Conservation (phyloP, 2,888 invertebrate genomes). For the Falcaria lacertinaria region DNA sequence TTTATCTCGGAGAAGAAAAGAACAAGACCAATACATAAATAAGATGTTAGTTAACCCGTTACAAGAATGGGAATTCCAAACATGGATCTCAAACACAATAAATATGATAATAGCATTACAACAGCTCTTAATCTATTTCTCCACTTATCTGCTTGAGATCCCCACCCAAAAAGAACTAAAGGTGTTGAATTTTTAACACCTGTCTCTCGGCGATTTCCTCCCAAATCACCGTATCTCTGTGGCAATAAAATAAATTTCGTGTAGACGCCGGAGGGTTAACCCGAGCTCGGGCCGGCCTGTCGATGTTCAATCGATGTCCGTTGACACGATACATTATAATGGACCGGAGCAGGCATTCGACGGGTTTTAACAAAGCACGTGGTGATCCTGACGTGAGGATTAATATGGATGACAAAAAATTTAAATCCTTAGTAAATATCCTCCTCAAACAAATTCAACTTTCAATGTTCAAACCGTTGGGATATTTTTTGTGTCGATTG, state of each 20-base stretch:
- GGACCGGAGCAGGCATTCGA: conserved; percentile 66
- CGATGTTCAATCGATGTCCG: conserved; percentile 77
- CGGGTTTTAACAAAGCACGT: conserved; percentile 76
- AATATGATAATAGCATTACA: conserved; percentile 65
- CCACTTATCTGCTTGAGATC: conserved; percentile 60
- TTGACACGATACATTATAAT: conserved; percentile 79
- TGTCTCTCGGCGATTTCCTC: conserved; percentile 74
- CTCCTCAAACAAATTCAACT: conserved; percentile 63
- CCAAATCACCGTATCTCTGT: conserved; percentile 75
- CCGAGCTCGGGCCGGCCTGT: conserved; percentile 55
- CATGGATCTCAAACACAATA: conserved; percentile 56
- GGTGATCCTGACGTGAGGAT: conserved; percentile 76
- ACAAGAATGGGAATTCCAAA: conserved; percentile 52
- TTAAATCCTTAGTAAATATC: conserved; percentile 47
- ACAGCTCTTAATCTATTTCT: conserved; percentile 68
- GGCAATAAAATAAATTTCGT: conserved; percentile 78
- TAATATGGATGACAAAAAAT: conserved; percentile 75
- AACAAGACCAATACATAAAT: conserved; percentile 31
- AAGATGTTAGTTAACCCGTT: conserved; percentile 43
- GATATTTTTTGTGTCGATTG: conserved; percentile 52
- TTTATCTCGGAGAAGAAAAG: conserved; percentile 42
- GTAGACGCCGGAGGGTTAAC: conserved; percentile 75
- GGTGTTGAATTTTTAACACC: conserved; percentile 77
- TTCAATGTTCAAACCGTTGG: conserved; percentile 40
- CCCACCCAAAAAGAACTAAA: conserved; percentile 62